Evolutionary conservation across 2,797 vertebrate species (phyloP), one percentile per base, ranked within the genome.

Genomic region (Carduelis carduelis): DNA sequence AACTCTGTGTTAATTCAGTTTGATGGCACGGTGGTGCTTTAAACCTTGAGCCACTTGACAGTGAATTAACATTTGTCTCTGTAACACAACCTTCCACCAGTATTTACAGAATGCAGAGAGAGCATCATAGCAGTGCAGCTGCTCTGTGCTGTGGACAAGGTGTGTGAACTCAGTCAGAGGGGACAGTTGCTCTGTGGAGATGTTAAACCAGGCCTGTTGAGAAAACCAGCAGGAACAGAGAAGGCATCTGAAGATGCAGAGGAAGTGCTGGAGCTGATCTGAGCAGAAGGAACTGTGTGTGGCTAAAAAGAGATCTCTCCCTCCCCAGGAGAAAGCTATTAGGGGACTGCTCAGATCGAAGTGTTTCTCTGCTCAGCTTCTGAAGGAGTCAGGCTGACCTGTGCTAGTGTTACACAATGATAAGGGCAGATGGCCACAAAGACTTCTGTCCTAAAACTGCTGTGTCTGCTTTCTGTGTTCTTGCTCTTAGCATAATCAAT

Each of bases 231-330:
- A 85, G 78, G 35, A 91, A 8, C 17, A 35, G 66, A 69, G 90
- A 59, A 87, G 53, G 80, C 32, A 30, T 53, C 61, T 94, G 79
- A 91, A 81, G 82, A 64, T 84, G 64, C 87, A 87, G 93, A 84
- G 90, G 86, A 96, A 93, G 75, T 80, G 79, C 82, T 85, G 83
- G 84, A 93, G 61, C 78, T 89, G 60, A 75, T 89, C 80, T 11
- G 47, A 93, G 90, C 86, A 80, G 84, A 76, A 89, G 90, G 84
- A 94, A 4, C 84, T 87, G 87, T 39, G 64, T 44, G 47, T 92
- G 75, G 46, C 89, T 94, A 87, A 96, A 94, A 94, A 85, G 88
- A 77, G 92, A 52, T 63, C 53, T 93, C 70, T 82, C 34, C 76
- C 90, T 90, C 41, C 84, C 60, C 15, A 87, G 69, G 68, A 60